Evolutionary conservation across 92 coral and sea anemone genomes (phyloP).

Genomic region (Siderastrea radians): DNA sequence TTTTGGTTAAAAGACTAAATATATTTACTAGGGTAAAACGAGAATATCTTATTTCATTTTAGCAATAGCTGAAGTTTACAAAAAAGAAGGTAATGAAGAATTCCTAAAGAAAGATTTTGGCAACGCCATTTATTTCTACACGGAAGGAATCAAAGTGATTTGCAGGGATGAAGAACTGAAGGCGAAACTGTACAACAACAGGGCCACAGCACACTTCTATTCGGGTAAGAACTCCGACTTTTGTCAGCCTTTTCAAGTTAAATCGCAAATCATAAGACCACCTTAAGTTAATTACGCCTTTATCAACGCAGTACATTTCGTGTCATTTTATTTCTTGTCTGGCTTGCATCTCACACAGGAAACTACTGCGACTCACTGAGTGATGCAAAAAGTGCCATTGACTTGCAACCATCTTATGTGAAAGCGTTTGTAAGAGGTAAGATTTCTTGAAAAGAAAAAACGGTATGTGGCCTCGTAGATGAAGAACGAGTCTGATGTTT

Average conservation of each 20-base stretch:
- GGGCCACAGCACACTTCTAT: conserved; percentile 87
- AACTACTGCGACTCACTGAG: conserved; percentile 81
- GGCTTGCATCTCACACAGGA: conserved; percentile 35
- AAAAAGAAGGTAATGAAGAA: conserved; percentile 32
- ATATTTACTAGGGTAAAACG: too few relatives aligned
- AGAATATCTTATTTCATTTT: not conserved
- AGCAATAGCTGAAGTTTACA: not conserved
- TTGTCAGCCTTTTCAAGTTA: too few relatives aligned
- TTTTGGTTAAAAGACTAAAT: too few relatives aligned
- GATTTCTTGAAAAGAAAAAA: not conserved
- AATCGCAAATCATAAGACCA: too few relatives aligned
- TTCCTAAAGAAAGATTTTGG: conserved; percentile 80
- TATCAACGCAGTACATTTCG: not conserved
- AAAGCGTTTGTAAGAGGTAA: conserved; percentile 87
- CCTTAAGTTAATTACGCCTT: too few relatives aligned
- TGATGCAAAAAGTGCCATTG: conserved; percentile 81
- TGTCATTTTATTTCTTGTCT: not conserved
- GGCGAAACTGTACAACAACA: conserved; percentile 85
- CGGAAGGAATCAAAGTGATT: conserved; percentile 83
- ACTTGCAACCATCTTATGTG: conserved; percentile 69
- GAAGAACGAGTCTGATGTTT: not conserved
- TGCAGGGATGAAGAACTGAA: conserved; percentile 74
- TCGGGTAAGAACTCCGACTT: conserved; percentile 61
- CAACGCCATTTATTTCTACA: conserved; percentile 82
- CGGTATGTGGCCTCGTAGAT: not conserved